These are phyloP conservation scores for Uria aalge DNA, from an alignment of 2,113 vertebrate genomes.

Conservation along the genomic window DNA sequence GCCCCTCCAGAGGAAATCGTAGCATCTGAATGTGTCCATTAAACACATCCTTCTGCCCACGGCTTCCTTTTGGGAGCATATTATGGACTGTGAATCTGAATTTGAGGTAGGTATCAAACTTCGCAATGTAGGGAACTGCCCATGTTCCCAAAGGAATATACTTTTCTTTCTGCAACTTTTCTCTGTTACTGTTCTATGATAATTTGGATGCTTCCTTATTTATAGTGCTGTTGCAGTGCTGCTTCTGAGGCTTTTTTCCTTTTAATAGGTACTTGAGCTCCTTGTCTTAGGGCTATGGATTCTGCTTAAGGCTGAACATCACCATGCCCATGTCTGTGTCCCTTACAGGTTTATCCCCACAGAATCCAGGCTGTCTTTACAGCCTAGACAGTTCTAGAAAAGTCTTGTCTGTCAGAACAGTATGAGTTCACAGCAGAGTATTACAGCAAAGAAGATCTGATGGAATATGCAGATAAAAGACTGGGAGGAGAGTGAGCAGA, in stretches of 20 bases:
- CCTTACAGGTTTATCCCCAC: neutral
- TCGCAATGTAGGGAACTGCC: neutral
- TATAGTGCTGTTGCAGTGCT: neutral
- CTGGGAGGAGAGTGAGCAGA: neutral
- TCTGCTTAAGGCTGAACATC: neutral
- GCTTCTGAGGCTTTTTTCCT: neutral
- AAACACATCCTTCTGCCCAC: neutral
- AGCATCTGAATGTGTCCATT: neutral
- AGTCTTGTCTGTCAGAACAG: rapidly evolving
- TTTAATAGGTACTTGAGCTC: neutral
- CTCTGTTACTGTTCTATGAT: neutral
- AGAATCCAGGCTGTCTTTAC: neutral
- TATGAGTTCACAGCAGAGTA: neutral
- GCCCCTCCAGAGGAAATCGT: rapidly evolving
- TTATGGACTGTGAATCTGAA: neutral
- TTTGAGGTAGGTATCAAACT: neutral
- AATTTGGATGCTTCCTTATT: neutral
- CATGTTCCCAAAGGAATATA: neutral
- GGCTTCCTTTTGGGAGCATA: neutral
- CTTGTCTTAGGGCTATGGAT: neutral
- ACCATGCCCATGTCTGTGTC: neutral
- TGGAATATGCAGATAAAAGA: neutral
- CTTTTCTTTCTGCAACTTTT: neutral
- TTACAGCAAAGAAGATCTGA: neutral
- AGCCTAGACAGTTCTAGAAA: neutral